Evolutionary conservation across 2,888 invertebrate species (phyloP).

Genomic region (Aphodius sticticus): DNA sequence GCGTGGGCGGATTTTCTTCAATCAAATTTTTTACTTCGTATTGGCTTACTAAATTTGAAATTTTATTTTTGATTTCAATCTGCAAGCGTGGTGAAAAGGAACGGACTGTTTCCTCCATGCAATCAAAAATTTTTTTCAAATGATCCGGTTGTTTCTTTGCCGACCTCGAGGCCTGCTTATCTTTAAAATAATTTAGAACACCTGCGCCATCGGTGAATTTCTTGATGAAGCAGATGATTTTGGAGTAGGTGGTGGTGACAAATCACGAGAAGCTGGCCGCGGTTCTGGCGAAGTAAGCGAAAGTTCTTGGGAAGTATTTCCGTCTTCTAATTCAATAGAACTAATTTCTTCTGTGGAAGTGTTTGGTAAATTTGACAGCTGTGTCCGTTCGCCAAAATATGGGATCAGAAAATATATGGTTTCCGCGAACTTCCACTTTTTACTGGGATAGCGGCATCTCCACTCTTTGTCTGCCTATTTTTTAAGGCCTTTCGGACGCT

Average conservation of each 20-base stretch:
- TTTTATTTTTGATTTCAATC: not conserved
- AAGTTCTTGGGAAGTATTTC: not conserved
- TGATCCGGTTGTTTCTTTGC: not conserved
- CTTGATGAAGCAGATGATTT: not conserved
- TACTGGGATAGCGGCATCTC: not conserved
- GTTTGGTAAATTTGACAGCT: not conserved
- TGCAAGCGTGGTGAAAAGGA: not conserved
- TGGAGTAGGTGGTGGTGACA: no score
- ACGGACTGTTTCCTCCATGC: not conserved
- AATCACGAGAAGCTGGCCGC: no score
- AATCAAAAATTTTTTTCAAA: not conserved
- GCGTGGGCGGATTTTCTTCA: not conserved
- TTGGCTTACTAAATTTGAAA: not conserved
- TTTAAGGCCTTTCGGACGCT: not conserved
- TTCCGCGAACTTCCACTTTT: conserved; percentile 7
- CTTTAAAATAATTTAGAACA: not conserved
- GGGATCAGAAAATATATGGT: not conserved
- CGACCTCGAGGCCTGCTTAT: not conserved
- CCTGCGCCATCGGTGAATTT: not conserved
- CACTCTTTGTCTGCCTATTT: not conserved
- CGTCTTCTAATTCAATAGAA: not conserved
- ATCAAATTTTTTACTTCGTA: not conserved
- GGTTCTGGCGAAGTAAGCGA: no score
- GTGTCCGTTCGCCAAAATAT: not conserved
- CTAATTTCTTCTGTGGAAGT: not conserved